Evolutionary conservation across 2,797 vertebrate species (phyloP).

Genomic region (Buceros bicornis): DNA sequence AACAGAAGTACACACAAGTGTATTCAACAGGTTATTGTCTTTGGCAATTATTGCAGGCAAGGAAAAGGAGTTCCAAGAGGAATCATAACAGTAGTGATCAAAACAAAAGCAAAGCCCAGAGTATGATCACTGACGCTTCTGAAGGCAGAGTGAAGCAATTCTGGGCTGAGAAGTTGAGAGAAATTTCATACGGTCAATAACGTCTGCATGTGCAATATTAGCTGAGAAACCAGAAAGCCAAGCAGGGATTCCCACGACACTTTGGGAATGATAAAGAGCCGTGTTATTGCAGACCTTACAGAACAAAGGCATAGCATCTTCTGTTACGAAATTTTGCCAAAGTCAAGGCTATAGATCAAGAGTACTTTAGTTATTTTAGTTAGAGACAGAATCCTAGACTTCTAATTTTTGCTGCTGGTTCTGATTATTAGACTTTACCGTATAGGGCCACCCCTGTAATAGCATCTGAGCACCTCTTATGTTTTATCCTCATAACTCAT

Average conservation of each 20-base stretch:
- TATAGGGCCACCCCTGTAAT: neutral
- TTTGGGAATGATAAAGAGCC: neutral
- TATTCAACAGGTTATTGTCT: neutral
- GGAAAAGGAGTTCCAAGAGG: neutral
- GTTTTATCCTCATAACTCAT: slow-evolving; percentile 1
- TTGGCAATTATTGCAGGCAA: neutral
- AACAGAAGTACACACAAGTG: neutral
- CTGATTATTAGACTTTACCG: neutral
- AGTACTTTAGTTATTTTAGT: slow-evolving; percentile 22
- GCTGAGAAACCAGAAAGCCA: slow-evolving; percentile 41
- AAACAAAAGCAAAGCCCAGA: neutral
- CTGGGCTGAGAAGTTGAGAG: neutral
- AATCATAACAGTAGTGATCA: neutral
- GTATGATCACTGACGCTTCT: neutral
- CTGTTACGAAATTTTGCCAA: slow-evolving; percentile 4
- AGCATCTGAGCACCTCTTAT: neutral
- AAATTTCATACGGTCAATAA: neutral
- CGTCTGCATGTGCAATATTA: neutral
- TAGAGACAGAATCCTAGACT: slow-evolving; percentile 10
- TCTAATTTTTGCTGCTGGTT: neutral
- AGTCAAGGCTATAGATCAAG: slow-evolving; percentile 10
- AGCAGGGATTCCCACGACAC: neutral
- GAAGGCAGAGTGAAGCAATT: neutral
- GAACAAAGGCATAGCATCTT: slow-evolving; percentile 5
- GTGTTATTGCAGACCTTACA: slow-evolving; percentile 42